Conservation (phyloP, 2,113 vertebrate species). For the Mus spicilegus region DNA sequence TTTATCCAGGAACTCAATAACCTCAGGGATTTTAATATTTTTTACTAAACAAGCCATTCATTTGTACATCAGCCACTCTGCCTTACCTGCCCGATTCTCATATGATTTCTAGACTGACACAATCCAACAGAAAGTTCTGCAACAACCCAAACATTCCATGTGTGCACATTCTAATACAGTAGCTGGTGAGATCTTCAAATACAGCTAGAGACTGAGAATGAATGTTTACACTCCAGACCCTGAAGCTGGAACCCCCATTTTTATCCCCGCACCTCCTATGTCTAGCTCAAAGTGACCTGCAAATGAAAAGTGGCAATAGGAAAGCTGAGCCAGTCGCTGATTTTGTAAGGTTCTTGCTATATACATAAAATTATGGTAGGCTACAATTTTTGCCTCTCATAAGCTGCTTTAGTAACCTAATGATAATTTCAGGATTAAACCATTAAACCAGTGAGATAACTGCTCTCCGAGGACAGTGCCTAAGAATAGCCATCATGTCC, state of each 20-base stretch:
- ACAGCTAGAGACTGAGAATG: not conserved
- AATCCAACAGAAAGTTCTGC: not conserved
- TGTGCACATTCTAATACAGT: not conserved
- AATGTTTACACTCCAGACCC: not conserved
- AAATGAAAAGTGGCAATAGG: not conserved
- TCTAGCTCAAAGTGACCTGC: not conserved
- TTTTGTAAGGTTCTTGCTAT: slow-evolving; percentile 17
- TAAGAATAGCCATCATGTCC: not conserved
- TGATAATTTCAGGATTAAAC: slow-evolving; percentile 44
- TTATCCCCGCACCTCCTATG: not conserved
- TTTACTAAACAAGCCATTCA: not conserved
- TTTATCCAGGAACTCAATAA: too few relatives aligned
- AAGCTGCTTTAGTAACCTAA: slow-evolving; percentile 1
- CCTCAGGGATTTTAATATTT: too few relatives aligned
- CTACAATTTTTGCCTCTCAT: not conserved
- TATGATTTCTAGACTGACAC: not conserved
- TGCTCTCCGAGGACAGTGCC: not conserved
- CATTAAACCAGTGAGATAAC: not conserved
- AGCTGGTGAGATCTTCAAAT: not conserved
- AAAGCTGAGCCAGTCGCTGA: not conserved
- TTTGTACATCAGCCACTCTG: not conserved
- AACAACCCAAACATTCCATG: not conserved
- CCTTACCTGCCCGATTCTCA: not conserved
- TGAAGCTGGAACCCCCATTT: not conserved
- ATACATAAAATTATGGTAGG: not conserved